A percentile compares a stretch with the other conserved stretches of the same genome.
Conservation (phyloP, 2,888 invertebrate species). For the Linyphia triangularis region DNA sequence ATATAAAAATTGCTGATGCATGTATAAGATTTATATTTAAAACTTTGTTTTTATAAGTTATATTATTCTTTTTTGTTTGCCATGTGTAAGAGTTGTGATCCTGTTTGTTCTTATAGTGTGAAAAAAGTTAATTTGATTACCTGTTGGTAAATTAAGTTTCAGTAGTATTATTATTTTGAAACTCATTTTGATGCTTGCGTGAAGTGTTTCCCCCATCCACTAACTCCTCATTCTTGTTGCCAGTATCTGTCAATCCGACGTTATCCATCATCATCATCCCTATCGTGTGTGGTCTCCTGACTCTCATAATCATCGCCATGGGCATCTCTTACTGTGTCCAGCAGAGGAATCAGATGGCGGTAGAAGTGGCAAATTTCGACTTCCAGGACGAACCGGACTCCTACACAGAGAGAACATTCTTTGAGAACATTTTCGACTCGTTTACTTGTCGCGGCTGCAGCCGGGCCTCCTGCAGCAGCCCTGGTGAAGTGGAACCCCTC, state of each 20-base stretch:
- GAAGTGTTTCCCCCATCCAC: no score
- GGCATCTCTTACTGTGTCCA: slow-evolving; percentile 93
- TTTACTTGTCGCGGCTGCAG: slow-evolving; percentile 80
- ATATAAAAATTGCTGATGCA: no score
- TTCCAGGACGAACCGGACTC: slow-evolving; percentile 84
- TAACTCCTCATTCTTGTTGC: slow-evolving; percentile 77
- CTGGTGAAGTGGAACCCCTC: slow-evolving; percentile 51
- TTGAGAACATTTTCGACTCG: slow-evolving; percentile 89
- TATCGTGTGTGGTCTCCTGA: slow-evolving; percentile 88
- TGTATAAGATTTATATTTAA: no score
- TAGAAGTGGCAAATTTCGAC: slow-evolving; percentile 86
- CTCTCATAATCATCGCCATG: slow-evolving; percentile 90
- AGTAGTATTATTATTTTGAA: no score
- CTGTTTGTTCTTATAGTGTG: no score
- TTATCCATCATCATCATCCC: slow-evolving; percentile 93
- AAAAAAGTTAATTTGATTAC: no score
- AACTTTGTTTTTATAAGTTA: no score
- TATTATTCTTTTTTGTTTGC: no score
- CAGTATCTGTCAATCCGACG: slow-evolving; percentile 89
- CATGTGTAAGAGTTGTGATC: no score
- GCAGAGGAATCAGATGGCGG: slow-evolving; percentile 87
- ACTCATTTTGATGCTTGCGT: no score
- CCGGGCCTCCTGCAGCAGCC: slow-evolving; percentile 6
- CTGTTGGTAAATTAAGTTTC: no score
- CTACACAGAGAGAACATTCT: slow-evolving; percentile 86